Evolutionary conservation across 2,888 invertebrate genomes (phyloP), one percentile per base, ranked within the genome.

Genomic region (Lasioglossum vierecki): DNA sequence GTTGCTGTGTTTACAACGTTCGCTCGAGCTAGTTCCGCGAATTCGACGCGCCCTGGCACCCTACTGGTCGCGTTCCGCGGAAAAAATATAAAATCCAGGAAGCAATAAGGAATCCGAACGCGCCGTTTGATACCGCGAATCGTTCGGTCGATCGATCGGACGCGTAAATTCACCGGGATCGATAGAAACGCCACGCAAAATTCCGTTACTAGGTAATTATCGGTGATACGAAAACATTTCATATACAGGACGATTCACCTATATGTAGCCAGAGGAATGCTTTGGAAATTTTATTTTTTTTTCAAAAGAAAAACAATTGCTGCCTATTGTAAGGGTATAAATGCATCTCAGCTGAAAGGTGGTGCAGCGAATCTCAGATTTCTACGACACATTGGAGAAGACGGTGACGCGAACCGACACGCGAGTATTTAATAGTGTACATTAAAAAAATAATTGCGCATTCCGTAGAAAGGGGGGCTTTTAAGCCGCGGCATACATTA

Each of bases 401-500:
- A 76, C 57, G 72, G 71, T 71, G 71, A 41, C 66, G 66, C 30
- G 82, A 83, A 76, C 74, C 81, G 82, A 78, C 79, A 72, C 83
- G 68, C 79, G 77, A 82, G 77, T 87, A 88, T 91, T 91, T 90
- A 89, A 89, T 91, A 91, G 88, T 83, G 84, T 81, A 82, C 80
- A 85, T 89, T 88, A 89, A 87, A 90, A 90, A 88, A 82, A 87
- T 88, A 90, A 88, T 86, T 88, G 82, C 83, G 78, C 81, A 88
- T 89, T 88, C 84, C 86, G 83, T 80, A 76, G 85, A 86, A 88
- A 85, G 87, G 72, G 57, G 83, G 86, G 90, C 91, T 91, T 91
- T 91, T 89, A 91, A 89, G 88, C 87, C 85, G 85, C 81, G 83
- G 76, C 86, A 84, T 89, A 88, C 81, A 90, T 91, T 91, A 91